These are phyloP conservation scores for Caenorhabditis panamensis DNA, from an alignment of 2,888 invertebrate genomes.

Conservation along the genomic window DNA sequence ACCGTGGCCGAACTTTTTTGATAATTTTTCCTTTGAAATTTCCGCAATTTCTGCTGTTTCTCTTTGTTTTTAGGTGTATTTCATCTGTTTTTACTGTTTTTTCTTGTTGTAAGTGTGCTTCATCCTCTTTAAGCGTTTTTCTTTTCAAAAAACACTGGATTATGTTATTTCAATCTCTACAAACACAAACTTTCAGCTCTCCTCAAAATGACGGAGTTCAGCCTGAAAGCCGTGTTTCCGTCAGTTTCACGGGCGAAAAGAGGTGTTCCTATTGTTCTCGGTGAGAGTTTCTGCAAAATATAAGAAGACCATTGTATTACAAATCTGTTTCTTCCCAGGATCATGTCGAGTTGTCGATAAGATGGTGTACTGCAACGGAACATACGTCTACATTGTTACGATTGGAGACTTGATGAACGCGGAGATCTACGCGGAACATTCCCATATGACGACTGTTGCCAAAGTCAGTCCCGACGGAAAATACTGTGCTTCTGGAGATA, in stretches of 20 bases:
- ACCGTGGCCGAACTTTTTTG: too few relatives aligned
- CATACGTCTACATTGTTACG: constrained; percentile 96
- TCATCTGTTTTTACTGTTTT: too few relatives aligned
- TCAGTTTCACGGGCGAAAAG: constrained; percentile 94
- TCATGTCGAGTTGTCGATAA: constrained; percentile 95
- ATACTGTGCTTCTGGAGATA: constrained; percentile 67
- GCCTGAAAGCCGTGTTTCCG: constrained; percentile 85
- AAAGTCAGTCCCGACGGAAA: constrained; percentile 97
- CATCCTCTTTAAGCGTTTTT: too few relatives aligned
- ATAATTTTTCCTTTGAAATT: too few relatives aligned
- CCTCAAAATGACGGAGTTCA: constrained; percentile 29
- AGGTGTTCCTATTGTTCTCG: constrained; percentile 92
- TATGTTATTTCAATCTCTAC: too few relatives aligned
- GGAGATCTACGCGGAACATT: constrained; percentile 98
- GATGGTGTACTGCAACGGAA: constrained; percentile 96
- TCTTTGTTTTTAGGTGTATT: too few relatives aligned
- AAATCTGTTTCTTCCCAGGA: constrained; percentile 79
- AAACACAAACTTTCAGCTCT: too few relatives aligned
- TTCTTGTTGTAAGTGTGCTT: too few relatives aligned
- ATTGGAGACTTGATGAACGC: constrained; percentile 85
- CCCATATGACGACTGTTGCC: constrained; percentile 94
- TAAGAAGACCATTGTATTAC: neutral
- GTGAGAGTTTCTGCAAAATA: constrained; percentile 1
- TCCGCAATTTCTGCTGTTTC: too few relatives aligned
- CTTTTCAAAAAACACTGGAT: too few relatives aligned